Percentiles rank a stretch among this genome's conserved stretches.
Conservation (phyloP, 1,140 invertebrate genomes). For the Nasonia giraulti region DNA sequence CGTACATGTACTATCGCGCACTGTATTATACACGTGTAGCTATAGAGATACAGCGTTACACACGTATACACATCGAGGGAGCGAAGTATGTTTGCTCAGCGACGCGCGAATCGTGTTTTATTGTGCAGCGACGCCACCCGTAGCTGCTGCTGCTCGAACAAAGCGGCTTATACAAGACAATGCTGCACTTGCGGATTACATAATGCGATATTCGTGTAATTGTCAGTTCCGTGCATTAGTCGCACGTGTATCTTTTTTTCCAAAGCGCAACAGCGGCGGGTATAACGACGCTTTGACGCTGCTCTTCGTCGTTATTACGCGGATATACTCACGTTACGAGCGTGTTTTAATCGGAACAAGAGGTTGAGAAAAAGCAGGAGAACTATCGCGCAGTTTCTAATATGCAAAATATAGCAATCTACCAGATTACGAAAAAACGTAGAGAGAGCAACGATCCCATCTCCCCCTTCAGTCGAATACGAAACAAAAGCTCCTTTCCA, state of each 20-base stretch:
- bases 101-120: background rate
- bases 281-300: no score
- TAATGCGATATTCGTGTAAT: constrained; percentile 1
- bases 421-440: no score
- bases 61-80: background rate
- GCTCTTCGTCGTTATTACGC: no score
- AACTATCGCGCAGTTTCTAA: no score
- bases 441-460: background rate
- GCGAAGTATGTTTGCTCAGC: background rate
- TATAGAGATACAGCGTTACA: background rate
- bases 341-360: no score
- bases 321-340: no score
- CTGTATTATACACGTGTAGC: background rate
- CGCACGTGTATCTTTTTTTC: no score
- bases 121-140: background rate
- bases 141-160: background rate
- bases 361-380: no score
- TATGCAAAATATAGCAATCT: no score
- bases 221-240: background rate
- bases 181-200: background rate
- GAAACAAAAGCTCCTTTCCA: background rate
- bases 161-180: background rate
- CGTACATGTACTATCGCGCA: background rate
- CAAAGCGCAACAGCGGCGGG: no score
- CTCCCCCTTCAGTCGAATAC: background rate